These are phyloP conservation scores for Trachelus troglodyta DNA, from an alignment of 2,888 invertebrate species.

Conservation along the genomic window DNA sequence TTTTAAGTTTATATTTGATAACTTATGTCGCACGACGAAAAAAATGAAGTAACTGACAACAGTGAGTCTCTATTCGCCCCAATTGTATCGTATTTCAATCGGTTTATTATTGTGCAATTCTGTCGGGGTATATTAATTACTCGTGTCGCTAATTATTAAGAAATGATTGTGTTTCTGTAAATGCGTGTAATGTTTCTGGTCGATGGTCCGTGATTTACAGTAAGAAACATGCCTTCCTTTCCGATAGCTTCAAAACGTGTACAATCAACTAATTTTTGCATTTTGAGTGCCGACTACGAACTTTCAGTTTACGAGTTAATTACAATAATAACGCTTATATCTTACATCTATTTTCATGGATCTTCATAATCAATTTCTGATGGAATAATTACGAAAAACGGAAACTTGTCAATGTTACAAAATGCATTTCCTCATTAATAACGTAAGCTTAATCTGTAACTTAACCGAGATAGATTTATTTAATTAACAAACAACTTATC, in stretches of 20 bases:
- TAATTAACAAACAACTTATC: not conserved
- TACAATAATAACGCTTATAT: not conserved
- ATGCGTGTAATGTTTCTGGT: not conserved
- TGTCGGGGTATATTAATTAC: slow-evolving; percentile 19
- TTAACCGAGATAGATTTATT: not conserved
- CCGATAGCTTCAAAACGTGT: slow-evolving; percentile 26
- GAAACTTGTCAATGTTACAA: not conserved
- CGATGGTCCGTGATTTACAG: slow-evolving; percentile 25
- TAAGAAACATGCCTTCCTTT: slow-evolving; percentile 45
- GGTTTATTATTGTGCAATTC: slow-evolving; percentile 39
- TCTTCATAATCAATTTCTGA: not conserved
- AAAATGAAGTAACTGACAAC: slow-evolving; percentile 7
- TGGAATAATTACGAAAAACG: not conserved
- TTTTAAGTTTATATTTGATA: slow-evolving; percentile 25
- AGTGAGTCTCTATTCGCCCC: slow-evolving; percentile 17
- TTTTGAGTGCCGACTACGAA: slow-evolving; percentile 41
- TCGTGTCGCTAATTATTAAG: not conserved
- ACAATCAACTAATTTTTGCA: slow-evolving; percentile 44
- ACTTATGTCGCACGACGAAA: slow-evolving; percentile 13
- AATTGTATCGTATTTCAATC: not conserved
- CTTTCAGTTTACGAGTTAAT: not conserved
- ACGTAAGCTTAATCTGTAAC: not conserved
- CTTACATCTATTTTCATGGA: not conserved
- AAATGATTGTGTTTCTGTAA: not conserved
- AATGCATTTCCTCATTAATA: not conserved